phyloP scores from a whole-genome alignment of 2,797 vertebrate species.

The Chelon labrosus region DNA sequence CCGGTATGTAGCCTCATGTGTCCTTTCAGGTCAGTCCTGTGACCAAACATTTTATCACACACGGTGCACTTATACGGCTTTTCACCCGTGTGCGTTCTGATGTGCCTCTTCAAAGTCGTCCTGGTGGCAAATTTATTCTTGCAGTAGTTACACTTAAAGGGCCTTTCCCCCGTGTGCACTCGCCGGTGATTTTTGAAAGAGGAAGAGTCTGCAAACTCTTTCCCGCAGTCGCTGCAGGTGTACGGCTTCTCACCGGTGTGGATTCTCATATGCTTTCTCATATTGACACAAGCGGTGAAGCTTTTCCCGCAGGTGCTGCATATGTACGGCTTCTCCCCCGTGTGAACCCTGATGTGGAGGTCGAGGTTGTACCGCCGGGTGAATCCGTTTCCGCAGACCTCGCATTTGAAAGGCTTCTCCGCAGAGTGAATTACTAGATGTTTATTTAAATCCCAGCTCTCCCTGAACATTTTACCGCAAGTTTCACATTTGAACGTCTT shows the following conservation, averaged over 20 bases:
- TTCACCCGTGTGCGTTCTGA: slow-evolving; percentile 64
- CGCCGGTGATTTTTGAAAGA: slow-evolving; percentile 61
- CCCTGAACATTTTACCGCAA: slow-evolving; percentile 66
- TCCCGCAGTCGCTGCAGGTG: slow-evolving; percentile 57
- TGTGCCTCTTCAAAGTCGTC: slow-evolving; percentile 61
- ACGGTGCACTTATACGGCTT: slow-evolving; percentile 56
- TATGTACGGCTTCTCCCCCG: slow-evolving; percentile 63
- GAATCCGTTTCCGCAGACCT: slow-evolving; percentile 53
- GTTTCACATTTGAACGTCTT: slow-evolving; percentile 59
- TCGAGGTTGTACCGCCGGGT: slow-evolving; percentile 46
- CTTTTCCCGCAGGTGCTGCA: slow-evolving; percentile 57
- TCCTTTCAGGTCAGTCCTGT: slow-evolving; percentile 43
- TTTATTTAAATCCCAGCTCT: slow-evolving; percentile 70
- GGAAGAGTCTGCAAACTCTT: slow-evolving; percentile 55
- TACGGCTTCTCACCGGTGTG: slow-evolving; percentile 71
- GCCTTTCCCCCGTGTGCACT: slow-evolving; percentile 69
- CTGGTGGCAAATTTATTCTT: slow-evolving; percentile 50
- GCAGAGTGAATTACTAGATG: slow-evolving; percentile 43
- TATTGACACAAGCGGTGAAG: slow-evolving; percentile 47
- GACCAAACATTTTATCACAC: slow-evolving; percentile 59
- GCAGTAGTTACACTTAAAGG: slow-evolving; percentile 62
- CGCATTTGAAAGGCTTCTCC: slow-evolving; percentile 63
- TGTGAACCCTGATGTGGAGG: slow-evolving; percentile 59
- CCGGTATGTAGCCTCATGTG: slow-evolving; percentile 63
- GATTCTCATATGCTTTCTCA: slow-evolving; percentile 63